Percentiles rank a stretch among this genome's conserved stretches.
Conservation (phyloP, 2,797 vertebrate genomes). For the Neoniphon sammara region DNA sequence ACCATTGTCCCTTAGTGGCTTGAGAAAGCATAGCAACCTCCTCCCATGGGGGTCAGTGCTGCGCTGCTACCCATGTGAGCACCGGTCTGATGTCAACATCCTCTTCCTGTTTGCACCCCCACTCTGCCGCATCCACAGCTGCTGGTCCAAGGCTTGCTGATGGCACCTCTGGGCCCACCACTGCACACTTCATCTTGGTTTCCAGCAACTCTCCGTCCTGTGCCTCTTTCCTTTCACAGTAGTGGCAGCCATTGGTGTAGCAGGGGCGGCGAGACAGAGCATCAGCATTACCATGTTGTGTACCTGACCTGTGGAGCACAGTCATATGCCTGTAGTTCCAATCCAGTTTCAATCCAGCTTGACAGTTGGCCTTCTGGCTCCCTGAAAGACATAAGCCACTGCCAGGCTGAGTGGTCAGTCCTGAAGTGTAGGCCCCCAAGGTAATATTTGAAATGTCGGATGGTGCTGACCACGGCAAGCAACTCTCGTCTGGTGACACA, state of each 20-base stretch:
- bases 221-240: background rate
- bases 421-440: background rate
- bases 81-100: background rate
- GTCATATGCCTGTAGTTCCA: background rate
- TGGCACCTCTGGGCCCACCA: background rate
- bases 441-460: constrained; percentile 14
- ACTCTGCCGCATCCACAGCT: background rate
- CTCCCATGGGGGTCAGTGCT: background rate
- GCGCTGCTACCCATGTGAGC: background rate
- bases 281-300: background rate
- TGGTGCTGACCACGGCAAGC: background rate
- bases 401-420: constrained; percentile 5
- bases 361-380: background rate
- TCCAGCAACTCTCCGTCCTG: background rate
- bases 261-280: background rate
- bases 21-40: background rate
- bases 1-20: constrained; percentile 17
- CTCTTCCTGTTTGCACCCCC: background rate
- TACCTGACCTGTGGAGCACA: background rate
- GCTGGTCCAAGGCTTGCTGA: background rate
- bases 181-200: background rate
- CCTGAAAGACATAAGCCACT: background rate
- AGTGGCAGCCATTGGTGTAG: background rate
- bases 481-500: constrained; percentile 19
- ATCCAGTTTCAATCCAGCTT: background rate